phyloP scores from a whole-genome alignment of 2,888 invertebrate genomes.

The Fragum fragum region DNA sequence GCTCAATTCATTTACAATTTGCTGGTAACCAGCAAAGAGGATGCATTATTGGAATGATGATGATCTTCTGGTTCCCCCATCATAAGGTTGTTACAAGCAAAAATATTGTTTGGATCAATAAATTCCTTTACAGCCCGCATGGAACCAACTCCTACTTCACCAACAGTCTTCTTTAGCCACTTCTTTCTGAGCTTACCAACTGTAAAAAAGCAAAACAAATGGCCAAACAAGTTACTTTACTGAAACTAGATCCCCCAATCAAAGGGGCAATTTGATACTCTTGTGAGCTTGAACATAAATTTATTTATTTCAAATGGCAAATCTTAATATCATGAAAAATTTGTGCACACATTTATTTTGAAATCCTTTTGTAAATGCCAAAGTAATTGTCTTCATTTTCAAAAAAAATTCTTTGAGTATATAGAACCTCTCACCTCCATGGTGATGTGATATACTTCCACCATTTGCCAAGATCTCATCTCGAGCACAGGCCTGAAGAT shows the following conservation, averaged over 20 bases:
- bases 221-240: no score
- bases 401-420: no score
- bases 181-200: constrained; percentile 96
- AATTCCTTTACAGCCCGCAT: constrained; percentile 94
- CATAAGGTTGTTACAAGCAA: constrained; percentile 94
- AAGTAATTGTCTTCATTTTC: no score
- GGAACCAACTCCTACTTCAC: constrained; percentile 92
- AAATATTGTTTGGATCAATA: constrained; percentile 97
- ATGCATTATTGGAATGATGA: constrained; percentile 9
- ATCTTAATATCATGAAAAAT: no score
- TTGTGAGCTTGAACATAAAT: no score
- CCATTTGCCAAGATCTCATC: constrained; percentile 97
- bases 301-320: no score
- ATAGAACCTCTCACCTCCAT: constrained; percentile 89
- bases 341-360: no score
- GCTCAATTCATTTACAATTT: constrained; percentile 8
- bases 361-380: no score
- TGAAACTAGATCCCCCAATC: no score
- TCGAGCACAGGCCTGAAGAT: constrained; percentile 91
- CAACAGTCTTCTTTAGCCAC: constrained; percentile 95
- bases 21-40: constrained; percentile 12
- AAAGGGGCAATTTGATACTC: no score
- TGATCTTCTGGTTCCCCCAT: constrained; percentile 72
- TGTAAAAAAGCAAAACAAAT: constrained; percentile 70
- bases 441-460: constrained; percentile 98